These are phyloP conservation scores for Scalopus aquaticus DNA, from an alignment of 2,113 vertebrate species.

Conservation along the genomic window DNA sequence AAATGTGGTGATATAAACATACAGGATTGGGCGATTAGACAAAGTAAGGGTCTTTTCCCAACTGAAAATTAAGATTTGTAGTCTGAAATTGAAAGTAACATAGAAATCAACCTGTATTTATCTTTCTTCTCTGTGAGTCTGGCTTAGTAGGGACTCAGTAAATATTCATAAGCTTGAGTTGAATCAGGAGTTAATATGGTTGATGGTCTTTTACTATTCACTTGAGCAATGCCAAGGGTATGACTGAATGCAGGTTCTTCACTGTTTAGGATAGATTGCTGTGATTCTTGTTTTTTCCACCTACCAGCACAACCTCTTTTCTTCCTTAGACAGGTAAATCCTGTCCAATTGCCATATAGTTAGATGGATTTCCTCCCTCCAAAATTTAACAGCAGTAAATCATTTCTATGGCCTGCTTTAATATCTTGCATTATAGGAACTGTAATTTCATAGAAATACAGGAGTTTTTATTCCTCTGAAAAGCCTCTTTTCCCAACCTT, in stretches of 20 bases:
- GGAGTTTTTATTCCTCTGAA: neutral
- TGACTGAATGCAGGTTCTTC: neutral
- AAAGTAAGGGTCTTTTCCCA: neutral
- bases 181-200: neutral
- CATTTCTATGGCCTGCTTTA: conserved; percentile 38
- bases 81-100: neutral
- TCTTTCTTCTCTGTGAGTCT: neutral
- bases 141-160: neutral
- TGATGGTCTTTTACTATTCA: neutral
- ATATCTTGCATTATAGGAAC: neutral
- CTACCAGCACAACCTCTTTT: neutral
- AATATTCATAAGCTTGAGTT: neutral
- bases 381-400: neutral
- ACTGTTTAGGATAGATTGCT: neutral
- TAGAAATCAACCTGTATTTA: neutral
- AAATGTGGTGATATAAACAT: neutral
- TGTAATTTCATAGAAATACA: conserved; percentile 27
- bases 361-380: neutral
- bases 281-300: neutral
- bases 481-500: neutral
- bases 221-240: neutral
- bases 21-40: neutral
- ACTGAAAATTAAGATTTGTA: neutral
- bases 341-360: neutral
- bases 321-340: neutral